These are phyloP conservation scores for Danio albolineatus DNA, from an alignment of 2,797 vertebrate species.

Conservation along the genomic window DNA sequence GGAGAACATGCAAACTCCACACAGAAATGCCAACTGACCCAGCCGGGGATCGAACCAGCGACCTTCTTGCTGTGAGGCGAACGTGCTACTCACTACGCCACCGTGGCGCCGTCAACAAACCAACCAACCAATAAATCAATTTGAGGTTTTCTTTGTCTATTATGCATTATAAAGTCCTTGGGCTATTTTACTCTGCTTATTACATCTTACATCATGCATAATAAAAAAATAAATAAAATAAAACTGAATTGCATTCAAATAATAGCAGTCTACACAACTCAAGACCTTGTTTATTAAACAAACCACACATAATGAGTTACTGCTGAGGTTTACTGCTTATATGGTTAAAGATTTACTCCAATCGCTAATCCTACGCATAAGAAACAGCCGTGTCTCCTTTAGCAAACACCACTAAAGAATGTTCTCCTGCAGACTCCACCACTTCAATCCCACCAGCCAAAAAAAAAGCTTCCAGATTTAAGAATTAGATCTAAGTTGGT, in stretches of 20 bases:
- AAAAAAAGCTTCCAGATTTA: constrained; percentile 25
- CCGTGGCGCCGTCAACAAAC: no score
- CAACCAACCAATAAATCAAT: not conserved
- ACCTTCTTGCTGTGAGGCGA: no score
- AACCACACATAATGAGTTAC: not conserved
- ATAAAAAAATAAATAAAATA: not conserved
- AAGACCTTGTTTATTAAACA: not conserved
- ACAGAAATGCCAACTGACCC: no score
- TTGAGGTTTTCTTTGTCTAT: not conserved
- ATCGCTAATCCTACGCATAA: not conserved
- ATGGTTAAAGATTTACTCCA: not conserved
- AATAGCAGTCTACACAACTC: not conserved
- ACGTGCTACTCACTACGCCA: no score
- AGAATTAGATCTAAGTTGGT: constrained; percentile 12
- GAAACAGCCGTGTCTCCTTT: constrained; percentile 4
- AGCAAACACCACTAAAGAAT: constrained; percentile 12
- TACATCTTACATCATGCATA: not conserved
- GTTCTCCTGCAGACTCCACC: not conserved
- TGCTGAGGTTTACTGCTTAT: not conserved
- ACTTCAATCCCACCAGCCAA: constrained; percentile 4
- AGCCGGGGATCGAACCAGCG: no score
- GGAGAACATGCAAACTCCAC: no score
- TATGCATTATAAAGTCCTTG: not conserved
- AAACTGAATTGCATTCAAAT: not conserved
- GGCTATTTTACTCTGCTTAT: not conserved